Base-by-base conservation (phyloP, 2,888 invertebrate genomes). In the Cheilosia vernalis region DNA sequence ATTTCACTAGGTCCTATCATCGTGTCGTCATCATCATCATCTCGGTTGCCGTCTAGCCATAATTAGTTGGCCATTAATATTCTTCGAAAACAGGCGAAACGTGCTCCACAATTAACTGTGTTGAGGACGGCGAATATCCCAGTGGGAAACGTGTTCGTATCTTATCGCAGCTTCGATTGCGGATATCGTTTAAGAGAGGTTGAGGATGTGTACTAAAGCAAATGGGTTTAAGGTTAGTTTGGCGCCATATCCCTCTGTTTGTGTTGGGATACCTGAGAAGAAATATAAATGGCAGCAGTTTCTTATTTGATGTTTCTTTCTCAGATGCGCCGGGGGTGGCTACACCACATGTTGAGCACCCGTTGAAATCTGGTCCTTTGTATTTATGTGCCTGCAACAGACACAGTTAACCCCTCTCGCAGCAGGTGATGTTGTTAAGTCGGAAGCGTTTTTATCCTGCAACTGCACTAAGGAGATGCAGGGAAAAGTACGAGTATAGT, bases 51-150 rank as follows among this genome's bases (percentile, higher is more conserved):
- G 61, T 63, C 83, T 49, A 49, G 79, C 66, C 83, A 21, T 21
- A 83, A 83, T 83, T 83, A 83, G 72, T 56, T 63, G 51, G 73
- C 56, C 79, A 83, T 83, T 79, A 79, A 83, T 83, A 83, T 83
- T 73, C 67, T 66, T 73, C 73, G 67, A 73, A 73, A 70, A 58
- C 83, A 66, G 76, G 76, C 76, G 42, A 42, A 60, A 76, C 66
- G 66, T 76, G 66, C 58, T 67, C 66, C 51, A 33, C 42, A 53
- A 60, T 60, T 76, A 67, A 60, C 49, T 51, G 21, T 42, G 19
- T 24, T 21, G 61, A 67, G 0, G 37, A 44, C 61, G 49, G 30
- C 66, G 80, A 47, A 67, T 74, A 74, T 74, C 60, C 53, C 51
- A 19, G 53, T n/a, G 37, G 47, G 17, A 72, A 42, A 61, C 21